These are phyloP conservation scores for Nibea albiflora DNA, from an alignment of 2,113 vertebrate genomes.

Conservation along the genomic window DNA sequence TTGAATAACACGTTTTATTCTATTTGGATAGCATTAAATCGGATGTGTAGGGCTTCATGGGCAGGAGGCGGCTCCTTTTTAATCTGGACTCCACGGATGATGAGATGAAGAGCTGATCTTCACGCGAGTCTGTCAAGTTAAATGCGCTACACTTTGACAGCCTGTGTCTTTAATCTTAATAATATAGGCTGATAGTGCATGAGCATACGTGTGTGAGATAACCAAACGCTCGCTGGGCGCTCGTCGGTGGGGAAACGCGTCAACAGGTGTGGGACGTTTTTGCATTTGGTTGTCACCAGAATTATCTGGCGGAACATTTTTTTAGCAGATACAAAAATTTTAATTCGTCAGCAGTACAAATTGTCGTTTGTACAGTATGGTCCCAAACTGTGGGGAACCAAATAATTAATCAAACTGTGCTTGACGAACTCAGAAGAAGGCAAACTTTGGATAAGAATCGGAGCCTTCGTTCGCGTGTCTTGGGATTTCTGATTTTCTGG, in stretches of 20 bases:
- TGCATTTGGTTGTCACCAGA: neutral
- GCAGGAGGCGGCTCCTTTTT: constrained; percentile 12
- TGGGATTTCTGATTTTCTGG: no score
- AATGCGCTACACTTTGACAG: neutral
- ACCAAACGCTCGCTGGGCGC: neutral
- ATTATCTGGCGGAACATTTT: neutral
- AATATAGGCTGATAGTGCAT: neutral
- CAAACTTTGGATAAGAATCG: no score
- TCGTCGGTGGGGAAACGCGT: neutral
- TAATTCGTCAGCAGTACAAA: no score
- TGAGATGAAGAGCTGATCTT: constrained; percentile 26
- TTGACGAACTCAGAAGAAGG: no score
- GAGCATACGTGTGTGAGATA: neutral
- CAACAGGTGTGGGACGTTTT: neutral
- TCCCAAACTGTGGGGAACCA: no score
- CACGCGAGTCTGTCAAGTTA: constrained; percentile 26
- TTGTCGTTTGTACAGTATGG: no score
- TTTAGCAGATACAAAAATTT: neutral
- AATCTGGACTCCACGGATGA: constrained; percentile 32
- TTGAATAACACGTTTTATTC: constrained; percentile 59
- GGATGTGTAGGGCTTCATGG: constrained; percentile 32
- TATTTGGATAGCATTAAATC: constrained; percentile 45
- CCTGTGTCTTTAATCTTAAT: neutral
- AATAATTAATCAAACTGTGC: no score
- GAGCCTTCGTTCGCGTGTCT: no score